Evolutionary conservation across 2,888 invertebrate genomes (phyloP), one percentile per base, ranked within the genome.

Genomic region (Empis livida): DNA sequence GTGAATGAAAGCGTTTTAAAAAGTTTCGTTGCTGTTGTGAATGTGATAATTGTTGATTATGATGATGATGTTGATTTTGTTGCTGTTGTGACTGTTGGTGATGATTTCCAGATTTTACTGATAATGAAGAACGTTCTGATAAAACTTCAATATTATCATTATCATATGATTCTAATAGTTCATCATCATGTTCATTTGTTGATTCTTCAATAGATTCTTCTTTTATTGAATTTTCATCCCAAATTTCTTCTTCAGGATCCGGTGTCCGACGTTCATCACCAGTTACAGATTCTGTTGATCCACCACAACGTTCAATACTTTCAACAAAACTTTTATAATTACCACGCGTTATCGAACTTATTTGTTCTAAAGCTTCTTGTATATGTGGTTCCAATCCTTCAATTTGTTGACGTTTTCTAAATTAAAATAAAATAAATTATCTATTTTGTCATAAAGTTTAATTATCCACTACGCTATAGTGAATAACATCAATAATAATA

Each of bases 311-410:
- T 45, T 48, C 43, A 35, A 46, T 37, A 37, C 37, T 39, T 38
- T 46, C 38, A 16, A 42, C 31, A 41, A 27, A 48, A 41, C 44
- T 51, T 42, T 44, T 45, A 35, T 45, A 42, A 47, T 48, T 51
- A 14, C 49, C 42, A 55, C 55, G 8, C 59, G 59, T 53, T 61
- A 63, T 13, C 35, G 57, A 60, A 42, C 57, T 64, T 5, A 67
- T 57, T 50, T 65, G 63, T 1, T 62, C 63, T 14, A 67, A 49
- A 1, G 68, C 67, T 55, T 67, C 65, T 50, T 67, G 63, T 3
- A 67, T 60, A 48, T 65, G 64, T 0, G 61, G 59, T 27, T 66
- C 66, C 32, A 67, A 49, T 1, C 61, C 62, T 41, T 64, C 65
- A 2, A 63, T 58, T 10, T 60, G 63, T 43, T 58, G 60, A 30